phyloP scores from a whole-genome alignment of 2,113 vertebrate species.

The Pangasianodon gigas region DNA sequence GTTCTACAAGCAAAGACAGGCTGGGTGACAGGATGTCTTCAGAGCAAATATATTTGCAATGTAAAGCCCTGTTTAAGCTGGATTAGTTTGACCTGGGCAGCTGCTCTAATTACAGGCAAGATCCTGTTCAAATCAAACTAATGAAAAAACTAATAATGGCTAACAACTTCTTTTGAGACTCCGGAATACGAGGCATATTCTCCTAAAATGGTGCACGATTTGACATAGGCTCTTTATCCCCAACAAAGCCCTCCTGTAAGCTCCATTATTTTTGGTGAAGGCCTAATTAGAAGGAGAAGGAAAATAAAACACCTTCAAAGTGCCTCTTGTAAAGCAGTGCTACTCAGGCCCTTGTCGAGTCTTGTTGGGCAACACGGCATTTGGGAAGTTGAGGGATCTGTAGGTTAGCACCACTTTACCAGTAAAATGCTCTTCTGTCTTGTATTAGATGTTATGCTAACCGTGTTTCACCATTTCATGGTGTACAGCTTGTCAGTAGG shows the following conservation, averaged over 20 bases:
- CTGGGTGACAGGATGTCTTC: conserved; percentile 9
- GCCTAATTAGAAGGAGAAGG: conserved; percentile 20
- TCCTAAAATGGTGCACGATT: background rate
- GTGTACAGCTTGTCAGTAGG: background rate
- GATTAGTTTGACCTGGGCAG: conserved; percentile 12
- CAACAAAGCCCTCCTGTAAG: background rate
- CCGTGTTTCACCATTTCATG: background rate
- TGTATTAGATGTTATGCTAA: background rate
- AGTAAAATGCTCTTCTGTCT: background rate
- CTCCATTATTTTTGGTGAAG: conserved; percentile 7
- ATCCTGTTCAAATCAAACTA: conserved; percentile 21
- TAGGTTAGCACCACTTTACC: background rate
- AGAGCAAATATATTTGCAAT: background rate
- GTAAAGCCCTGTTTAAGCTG: conserved; percentile 5
- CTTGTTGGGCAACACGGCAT: background rate
- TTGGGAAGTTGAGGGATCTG: background rate
- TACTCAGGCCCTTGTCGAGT: background rate
- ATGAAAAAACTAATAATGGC: background rate
- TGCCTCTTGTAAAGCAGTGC: conserved; percentile 2
- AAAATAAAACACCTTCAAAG: conserved; percentile 29
- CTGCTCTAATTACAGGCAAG: conserved; percentile 15
- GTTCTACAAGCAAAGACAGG: conserved; percentile 3
- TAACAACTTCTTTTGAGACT: background rate
- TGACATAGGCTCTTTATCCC: conserved; percentile 7
- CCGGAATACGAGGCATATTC: background rate